These are phyloP conservation scores for Drosophila longiperda DNA, from an alignment of 2,888 invertebrate genomes.

Conservation along the genomic window DNA sequence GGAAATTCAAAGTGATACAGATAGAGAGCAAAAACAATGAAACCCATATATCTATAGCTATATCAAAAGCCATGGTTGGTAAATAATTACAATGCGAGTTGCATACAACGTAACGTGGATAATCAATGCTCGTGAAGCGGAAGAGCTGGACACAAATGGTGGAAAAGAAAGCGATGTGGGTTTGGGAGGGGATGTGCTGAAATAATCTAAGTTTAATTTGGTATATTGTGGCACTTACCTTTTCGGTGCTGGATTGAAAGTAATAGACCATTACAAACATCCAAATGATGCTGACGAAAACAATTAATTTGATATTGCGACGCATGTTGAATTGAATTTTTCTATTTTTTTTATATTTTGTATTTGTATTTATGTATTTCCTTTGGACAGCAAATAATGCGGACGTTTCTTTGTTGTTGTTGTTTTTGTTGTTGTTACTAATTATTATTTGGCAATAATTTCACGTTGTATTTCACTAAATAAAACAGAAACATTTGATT, in stretches of 20 bases:
- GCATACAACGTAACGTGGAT: constrained; percentile 62
- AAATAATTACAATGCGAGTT: constrained; percentile 74
- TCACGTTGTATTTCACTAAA: constrained; percentile 44
- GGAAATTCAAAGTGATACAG: constrained; percentile 5
- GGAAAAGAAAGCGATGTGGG: not conserved
- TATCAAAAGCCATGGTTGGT: constrained; percentile 24
- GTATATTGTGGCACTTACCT: constrained; percentile 74
- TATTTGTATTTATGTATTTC: constrained; percentile 24
- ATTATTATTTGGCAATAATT: constrained; percentile 51
- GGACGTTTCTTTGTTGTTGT: constrained; percentile 35
- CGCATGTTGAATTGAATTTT: constrained; percentile 77
- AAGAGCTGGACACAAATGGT: constrained; percentile 38
- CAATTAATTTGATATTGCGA: constrained; percentile 84
- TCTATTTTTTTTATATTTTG: constrained; percentile 9
- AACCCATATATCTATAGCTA: constrained; percentile 12
- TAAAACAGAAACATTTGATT: constrained; percentile 27
- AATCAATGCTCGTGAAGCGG: constrained; percentile 50
- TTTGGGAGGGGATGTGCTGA: not conserved
- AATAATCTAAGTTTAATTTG: constrained; percentile 17
- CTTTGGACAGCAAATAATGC: constrained; percentile 42
- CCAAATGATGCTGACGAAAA: constrained; percentile 84
- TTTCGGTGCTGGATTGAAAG: constrained; percentile 84
- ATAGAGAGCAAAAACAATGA: constrained; percentile 35
- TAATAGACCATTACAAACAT: constrained; percentile 85
- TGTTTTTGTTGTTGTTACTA: constrained; percentile 15